Evolutionary conservation across 35 echinoderm and acorn worm genomes (phyloP).

Genomic region (Ophioderma brevispina): DNA sequence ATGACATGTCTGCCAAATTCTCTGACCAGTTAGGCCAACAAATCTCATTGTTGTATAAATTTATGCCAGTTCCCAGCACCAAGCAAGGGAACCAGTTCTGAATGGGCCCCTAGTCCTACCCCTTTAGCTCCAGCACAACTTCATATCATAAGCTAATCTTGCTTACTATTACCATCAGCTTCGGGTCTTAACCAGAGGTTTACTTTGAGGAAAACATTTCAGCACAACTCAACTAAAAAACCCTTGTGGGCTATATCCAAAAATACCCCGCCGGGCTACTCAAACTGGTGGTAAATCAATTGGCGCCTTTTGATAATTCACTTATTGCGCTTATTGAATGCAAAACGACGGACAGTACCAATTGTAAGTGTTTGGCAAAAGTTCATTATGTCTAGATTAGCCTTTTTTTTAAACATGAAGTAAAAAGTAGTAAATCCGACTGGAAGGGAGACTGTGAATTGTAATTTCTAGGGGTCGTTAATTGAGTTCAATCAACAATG

Average conservation of each 20-base stretch:
- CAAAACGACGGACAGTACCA: not conserved
- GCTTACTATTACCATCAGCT: not conserved
- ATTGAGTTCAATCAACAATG: constrained; percentile 1
- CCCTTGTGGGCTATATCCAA: not conserved
- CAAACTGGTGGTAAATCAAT: not conserved
- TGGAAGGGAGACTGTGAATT: not conserved
- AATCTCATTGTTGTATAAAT: not conserved
- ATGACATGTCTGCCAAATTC: not conserved
- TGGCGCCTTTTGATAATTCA: not conserved
- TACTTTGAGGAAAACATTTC: not conserved
- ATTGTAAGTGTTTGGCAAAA: constrained; percentile 2
- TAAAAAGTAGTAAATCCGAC: not conserved
- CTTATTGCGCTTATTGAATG: not conserved
- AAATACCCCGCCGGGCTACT: not conserved
- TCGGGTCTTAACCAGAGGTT: not conserved
- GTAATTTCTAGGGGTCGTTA: not conserved
- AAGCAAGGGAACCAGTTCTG: not conserved
- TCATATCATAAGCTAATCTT: no score
- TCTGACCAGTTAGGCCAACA: constrained; percentile 8
- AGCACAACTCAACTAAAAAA: no score
- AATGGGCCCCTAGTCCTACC: not conserved
- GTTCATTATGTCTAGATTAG: not conserved
- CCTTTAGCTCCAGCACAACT: not conserved
- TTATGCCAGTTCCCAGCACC: not conserved
- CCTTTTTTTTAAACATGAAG: no score